Conservation (phyloP, 2,113 vertebrate species). For the Hippocampus comes region DNA sequence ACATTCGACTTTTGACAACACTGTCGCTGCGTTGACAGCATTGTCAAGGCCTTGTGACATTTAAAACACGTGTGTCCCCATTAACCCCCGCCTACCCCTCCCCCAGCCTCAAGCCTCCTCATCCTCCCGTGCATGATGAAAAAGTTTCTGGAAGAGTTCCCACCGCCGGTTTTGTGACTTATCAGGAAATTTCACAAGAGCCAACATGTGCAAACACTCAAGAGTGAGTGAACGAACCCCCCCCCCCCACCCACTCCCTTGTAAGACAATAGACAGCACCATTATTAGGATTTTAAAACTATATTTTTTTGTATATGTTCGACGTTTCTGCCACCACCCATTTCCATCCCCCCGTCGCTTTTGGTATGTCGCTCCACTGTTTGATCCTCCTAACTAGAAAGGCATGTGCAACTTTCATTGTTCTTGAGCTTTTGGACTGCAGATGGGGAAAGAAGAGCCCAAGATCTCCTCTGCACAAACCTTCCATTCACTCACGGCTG, state of each 20-base stretch:
- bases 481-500: slow-evolving; percentile 29
- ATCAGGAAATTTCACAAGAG: slow-evolving; percentile 25
- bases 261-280: neutral
- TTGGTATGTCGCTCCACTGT: neutral
- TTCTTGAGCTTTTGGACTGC: slow-evolving; percentile 41
- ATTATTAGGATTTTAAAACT: neutral
- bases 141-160: neutral
- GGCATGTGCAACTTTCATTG: slow-evolving; percentile 34
- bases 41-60: slow-evolving; percentile 67
- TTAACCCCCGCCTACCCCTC: slow-evolving; percentile 23
- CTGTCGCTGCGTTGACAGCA: slow-evolving; percentile 32
- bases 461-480: slow-evolving; percentile 27
- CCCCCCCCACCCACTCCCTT: neutral
- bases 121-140: slow-evolving; percentile 16
- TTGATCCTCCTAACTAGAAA: neutral
- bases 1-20: neutral
- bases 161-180: slow-evolving; percentile 1
- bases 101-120: neutral
- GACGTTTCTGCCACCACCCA: neutral
- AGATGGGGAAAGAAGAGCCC: slow-evolving; percentile 53
- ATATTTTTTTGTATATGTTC: neutral
- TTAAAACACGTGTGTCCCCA: slow-evolving; percentile 64
- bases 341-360: neutral
- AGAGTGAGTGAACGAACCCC: neutral
- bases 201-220: slow-evolving; percentile 30